Base-by-base conservation (phyloP, 2,888 invertebrate species). In the Chymomyza amoena region DNA sequence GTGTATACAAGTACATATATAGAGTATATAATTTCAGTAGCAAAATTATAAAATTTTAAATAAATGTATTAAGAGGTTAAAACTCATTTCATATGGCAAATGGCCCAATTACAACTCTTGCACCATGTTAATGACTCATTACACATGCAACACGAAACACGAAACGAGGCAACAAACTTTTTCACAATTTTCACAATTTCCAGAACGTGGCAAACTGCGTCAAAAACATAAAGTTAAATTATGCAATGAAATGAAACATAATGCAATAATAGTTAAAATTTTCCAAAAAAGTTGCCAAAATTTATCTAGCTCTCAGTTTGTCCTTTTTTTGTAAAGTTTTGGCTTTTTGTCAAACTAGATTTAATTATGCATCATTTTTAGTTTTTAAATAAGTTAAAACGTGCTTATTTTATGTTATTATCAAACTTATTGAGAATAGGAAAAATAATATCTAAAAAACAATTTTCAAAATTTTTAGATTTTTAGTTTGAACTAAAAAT, bases 71-170 rank as follows among this genome's bases (percentile, higher is more conserved):
- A 15, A 5, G 6, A 16, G 36, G 60, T 36, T 20, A 54, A 60
- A 57, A 25, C 39, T 39, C n/a, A 60, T 18, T 20, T 25, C 2
- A 69, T 50, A 51, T 69, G 70, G 61, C 45, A 50, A 45, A 72
- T 57, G n/a, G 16, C 1, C 13, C 36, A 45, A 4, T 45, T 45
- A 57, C 25, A 57, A 18, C 57, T 25, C 28, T 72, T 77, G 85
- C 80, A 84, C 72, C 82, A 72, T 75, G 87, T 88, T 83, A 83
- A 88, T 88, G 87, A 88, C 80, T 87, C 85, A 81, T 88, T 87
- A 81, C 87, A 83, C 89, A 83, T 83, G 83, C 83, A 84, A 83
- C 80, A 73, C 72, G 70, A 68, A 86, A 78, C 69, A 73, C 72
- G 70, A 69, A 86, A 78, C 69, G 72, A 72, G 70, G 68, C 69